Evolutionary conservation across 2,888 invertebrate species (phyloP).

Genomic region (Chymomyza procnemis): DNA sequence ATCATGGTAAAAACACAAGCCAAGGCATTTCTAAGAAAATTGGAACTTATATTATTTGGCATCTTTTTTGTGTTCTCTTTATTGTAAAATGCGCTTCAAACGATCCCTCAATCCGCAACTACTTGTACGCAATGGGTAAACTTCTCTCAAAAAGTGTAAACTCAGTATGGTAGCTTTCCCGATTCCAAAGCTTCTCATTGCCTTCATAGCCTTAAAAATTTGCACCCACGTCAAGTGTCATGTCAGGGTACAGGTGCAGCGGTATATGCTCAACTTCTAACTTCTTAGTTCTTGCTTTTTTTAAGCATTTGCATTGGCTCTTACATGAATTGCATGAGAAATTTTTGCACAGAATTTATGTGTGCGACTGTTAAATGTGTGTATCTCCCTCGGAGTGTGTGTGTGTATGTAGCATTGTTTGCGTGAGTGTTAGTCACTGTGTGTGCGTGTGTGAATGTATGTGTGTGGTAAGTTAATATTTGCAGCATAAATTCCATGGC

Average conservation of each 20-base stretch:
- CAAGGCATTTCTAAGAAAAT: too few species aligned
- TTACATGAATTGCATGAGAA: constrained; percentile 48
- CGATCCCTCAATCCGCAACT: too few species aligned
- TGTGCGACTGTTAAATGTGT: constrained; percentile 17
- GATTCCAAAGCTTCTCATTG: too few species aligned
- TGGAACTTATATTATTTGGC: too few species aligned
- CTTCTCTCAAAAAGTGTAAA: too few species aligned
- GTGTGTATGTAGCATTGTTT: neutral
- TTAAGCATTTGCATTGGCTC: constrained; percentile 17
- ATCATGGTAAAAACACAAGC: too few species aligned
- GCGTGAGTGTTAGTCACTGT: constrained; percentile 13
- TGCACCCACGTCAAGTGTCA: too few species aligned
- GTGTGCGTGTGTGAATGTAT: constrained; percentile 37
- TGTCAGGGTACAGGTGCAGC: neutral
- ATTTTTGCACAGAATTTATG: constrained; percentile 41
- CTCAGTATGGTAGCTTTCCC: too few species aligned
- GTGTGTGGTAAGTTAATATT: constrained; percentile 62
- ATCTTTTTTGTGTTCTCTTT: too few species aligned
- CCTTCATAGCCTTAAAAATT: too few species aligned
- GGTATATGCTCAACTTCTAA: neutral
- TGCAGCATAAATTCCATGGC: constrained; percentile 65
- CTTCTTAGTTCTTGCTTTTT: neutral
- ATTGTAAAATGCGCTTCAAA: too few species aligned
- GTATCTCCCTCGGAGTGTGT: neutral
- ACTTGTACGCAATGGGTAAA: too few species aligned